Conservation (phyloP, 1,140 invertebrate genomes). For the Drosophila suzukii region DNA sequence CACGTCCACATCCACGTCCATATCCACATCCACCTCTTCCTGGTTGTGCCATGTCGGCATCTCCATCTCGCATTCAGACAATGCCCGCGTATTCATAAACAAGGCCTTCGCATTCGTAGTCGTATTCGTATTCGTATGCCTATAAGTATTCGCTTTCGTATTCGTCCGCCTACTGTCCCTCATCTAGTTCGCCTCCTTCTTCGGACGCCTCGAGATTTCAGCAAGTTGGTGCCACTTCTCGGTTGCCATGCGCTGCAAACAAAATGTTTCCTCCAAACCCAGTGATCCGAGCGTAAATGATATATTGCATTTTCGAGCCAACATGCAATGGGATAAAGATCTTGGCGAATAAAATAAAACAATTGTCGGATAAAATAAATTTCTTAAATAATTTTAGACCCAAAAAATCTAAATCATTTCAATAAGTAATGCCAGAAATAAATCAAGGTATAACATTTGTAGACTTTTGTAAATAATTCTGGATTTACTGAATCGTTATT, state of each 20-base stretch:
- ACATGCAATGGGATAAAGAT: not conserved
- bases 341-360: not conserved
- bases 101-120: conserved; percentile 36
- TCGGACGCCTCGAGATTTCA: conserved; percentile 36
- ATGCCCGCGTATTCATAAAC: conserved; percentile 76
- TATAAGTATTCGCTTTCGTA: conserved; percentile 2
- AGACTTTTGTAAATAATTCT: too few relatives aligned
- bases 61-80: conserved; percentile 51
- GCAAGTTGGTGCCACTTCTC: conserved; percentile 63
- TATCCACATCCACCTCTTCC: conserved; percentile 34
- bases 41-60: conserved; percentile 28
- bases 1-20: conserved; percentile 2
- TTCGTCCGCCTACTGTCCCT: conserved; percentile 24
- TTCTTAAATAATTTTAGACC: too few relatives aligned
- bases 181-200: conserved; percentile 30
- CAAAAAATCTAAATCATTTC: too few relatives aligned
- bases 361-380: too few relatives aligned
- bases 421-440: too few relatives aligned
- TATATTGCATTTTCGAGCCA: too few relatives aligned
- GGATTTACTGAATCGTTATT: too few relatives aligned
- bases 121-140: conserved; percentile 5
- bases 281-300: not conserved
- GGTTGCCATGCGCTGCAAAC: conserved; percentile 47
- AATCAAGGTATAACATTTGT: too few relatives aligned
- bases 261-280: conserved; percentile 24